Evolutionary conservation across 2,797 vertebrate species (phyloP), one percentile per base, ranked within the genome.

Genomic region (Ctenopoma kingsleyae): DNA sequence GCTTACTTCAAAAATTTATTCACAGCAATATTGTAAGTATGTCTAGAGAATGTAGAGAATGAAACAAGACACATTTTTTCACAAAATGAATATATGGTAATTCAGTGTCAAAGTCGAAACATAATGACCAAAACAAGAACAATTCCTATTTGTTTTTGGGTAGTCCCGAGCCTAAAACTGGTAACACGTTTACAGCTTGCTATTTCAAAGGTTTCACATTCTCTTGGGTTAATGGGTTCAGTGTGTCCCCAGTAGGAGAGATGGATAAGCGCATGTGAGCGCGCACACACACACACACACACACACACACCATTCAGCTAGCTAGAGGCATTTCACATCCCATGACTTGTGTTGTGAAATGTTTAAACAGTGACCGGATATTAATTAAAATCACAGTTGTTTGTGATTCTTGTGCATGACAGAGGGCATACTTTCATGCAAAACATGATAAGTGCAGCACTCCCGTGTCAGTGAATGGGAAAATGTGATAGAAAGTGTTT

Each of bases 241-340:
- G 0, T 25, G 27, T 80, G 69, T 72, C 36, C 54, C 38, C 25
- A 35, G 51, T 50, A 71, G 44, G n/a, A 38, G 48, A 48, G 48
- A 56, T 57, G 23, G 68, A 61, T 50, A 16, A 1, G 11, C 47
- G 46, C 17, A 16, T 30, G 16, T 60, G 35, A n/a, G n/a, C n/a
- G n/a, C n/a, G n/a, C n/a, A n/a, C n/a, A n/a, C n/a, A n/a, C n/a
- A n/a, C n/a, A n/a, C n/a, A n/a, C n/a, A n/a, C n/a, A n/a, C 30
- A 2, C 53, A 53, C 53, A 23, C 25, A 23, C 59, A 69, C 62
- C 44, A 19, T 62, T 74, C 48, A 64, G 52, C 48, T 5, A 15
- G 49, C 49, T 5, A 61, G 50, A 84, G 86, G 70, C 67, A 85
- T 89, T 89, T 91, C 77, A 74, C 82, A 71, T 82, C 85, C 71